Evolutionary conservation across 2,113 vertebrate genomes (phyloP), one percentile per base, ranked within the genome.

Genomic region (Phrynosoma blainvillii): DNA sequence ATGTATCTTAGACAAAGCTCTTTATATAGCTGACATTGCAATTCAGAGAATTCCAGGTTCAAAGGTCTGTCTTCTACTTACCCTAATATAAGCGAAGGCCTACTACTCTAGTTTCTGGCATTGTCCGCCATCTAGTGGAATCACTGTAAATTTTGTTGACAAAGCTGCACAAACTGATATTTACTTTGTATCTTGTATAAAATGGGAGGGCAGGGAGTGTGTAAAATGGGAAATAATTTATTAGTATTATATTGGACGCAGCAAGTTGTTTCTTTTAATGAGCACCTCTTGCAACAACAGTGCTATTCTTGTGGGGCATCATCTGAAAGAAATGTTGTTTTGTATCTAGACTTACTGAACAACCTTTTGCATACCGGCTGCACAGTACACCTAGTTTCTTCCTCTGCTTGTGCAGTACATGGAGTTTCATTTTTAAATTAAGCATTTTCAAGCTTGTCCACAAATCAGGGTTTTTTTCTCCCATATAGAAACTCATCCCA

Each of bases 111-210:
- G 56, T 56, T 59, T 18, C 62, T 71, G 79, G 65, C 36, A 82
- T 86, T 56, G 20, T 59, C n/a, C 9, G 27, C 88, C 88, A 86
- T 77, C 84, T 89, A 78, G 88, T 89, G 88, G 71, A 77, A 76
- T 18, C 32, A 68, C 5, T 59, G 42, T 23, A 71, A 88, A 32
- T 13, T 10, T 18, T 54, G 59, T 21, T 27, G 27, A 54, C 25
- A 14, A 47, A 47, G 47, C 47, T n/a, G 9, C 56, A 73, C 56
- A 21, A 42, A 56, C 54, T 65, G 9, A 21, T 25, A 66, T 76
- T 76, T 76, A 20, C 16, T 74, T 47, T 84, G 66, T 36, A 40
- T 73, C 52, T 13, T 74, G n/a, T 14, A 47, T 2, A 62, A 79
- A 68, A 40, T 18, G 78, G 42, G n/a, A 47, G 18, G n/a, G 21